Evolutionary conservation across 2,113 vertebrate genomes (phyloP), one percentile per base, ranked within the genome.

Genomic region (Apus apus): DNA sequence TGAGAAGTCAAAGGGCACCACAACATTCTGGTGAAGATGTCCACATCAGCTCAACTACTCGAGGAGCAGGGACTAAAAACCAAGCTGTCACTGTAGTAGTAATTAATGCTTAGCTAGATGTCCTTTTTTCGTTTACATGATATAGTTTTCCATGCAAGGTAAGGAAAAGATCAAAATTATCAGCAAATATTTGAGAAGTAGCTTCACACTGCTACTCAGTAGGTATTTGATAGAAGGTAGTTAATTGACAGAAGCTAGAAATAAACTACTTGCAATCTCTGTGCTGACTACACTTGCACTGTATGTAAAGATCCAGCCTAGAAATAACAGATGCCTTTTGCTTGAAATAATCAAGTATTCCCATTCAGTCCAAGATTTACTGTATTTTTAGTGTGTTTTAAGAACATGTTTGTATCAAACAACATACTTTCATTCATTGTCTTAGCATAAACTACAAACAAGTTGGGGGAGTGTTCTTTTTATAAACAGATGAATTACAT

Each of bases 1-100:
- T 0, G 0, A 34, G 36, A 56, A 70, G 51, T 6, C 58, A 65
- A 32, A 62, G 0, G 0, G 6, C 4, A 46, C 56, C 50, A 29
- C 32, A 74, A 23, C 3, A 2, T 26, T 25, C 54, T 30, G 17
- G 13, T 20, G 43, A 65, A 56, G 17, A 67, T 4, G n/a, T 36
- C 53, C 54, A 20, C 16, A 73, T 23, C 29, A 88, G 58, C 30
- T 82, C 54, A 76, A 26, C 50, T 43, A 23, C 30, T 43, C 0
- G 0, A 70, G 45, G 13, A 74, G 29, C 30, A 19, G 15, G 17
- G 56, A 80, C 56, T 62, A 32, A 93, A 70, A 76, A 25, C 15
- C 0, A 3, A 79, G 48, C 16, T 79, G 48, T 32, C 67, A 71
- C 61, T 73, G 21, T 11, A 65, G 58, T 0, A 87, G 26, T 67